Evolutionary conservation across 1,140 invertebrate species (phyloP).

Genomic region (Schlechtendalia chinensis): DNA sequence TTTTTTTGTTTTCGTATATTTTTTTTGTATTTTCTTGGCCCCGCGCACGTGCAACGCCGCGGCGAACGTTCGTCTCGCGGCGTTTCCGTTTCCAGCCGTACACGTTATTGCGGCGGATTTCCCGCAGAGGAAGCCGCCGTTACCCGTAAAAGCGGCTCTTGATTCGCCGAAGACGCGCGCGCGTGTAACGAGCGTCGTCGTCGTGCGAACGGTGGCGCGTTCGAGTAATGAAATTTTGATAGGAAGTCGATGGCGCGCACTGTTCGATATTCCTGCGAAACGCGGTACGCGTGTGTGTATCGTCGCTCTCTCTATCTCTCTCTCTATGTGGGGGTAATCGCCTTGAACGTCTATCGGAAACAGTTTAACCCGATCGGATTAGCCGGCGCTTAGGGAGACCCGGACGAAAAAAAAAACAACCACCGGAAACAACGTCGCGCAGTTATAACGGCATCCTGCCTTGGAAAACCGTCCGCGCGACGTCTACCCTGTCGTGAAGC

Average conservation of each 20-base stretch:
- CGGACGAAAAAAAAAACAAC: too few relatives aligned
- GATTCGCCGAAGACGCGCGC: not conserved
- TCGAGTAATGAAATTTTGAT: conserved; percentile 46
- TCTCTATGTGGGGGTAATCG: too few relatives aligned
- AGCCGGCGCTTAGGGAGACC: too few relatives aligned
- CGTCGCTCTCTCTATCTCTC: too few relatives aligned
- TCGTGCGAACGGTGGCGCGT: not conserved
- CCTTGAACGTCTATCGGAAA: not conserved
- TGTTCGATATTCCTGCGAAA: conserved; percentile 39
- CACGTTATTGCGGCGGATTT: conserved; percentile 12
- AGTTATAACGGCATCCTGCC: too few relatives aligned
- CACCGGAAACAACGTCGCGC: too few relatives aligned
- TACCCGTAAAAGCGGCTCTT: conserved; percentile 28
- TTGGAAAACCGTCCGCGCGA: too few relatives aligned
- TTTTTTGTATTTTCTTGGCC: too few relatives aligned
- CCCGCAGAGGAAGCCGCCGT: conserved; percentile 37
- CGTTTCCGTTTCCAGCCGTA: conserved; percentile 37
- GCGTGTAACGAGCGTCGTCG: not conserved
- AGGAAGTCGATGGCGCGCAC: conserved; percentile 19
- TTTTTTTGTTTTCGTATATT: not conserved
- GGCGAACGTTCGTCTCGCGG: not conserved
- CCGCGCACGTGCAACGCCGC: not conserved
- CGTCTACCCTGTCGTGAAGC: too few relatives aligned
- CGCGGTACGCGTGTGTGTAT: too few relatives aligned
- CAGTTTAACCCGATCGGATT: conserved; percentile 11